These are phyloP conservation scores for Rhopalosiphum padi DNA, from an alignment of 1,140 invertebrate genomes.

Conservation along the genomic window DNA sequence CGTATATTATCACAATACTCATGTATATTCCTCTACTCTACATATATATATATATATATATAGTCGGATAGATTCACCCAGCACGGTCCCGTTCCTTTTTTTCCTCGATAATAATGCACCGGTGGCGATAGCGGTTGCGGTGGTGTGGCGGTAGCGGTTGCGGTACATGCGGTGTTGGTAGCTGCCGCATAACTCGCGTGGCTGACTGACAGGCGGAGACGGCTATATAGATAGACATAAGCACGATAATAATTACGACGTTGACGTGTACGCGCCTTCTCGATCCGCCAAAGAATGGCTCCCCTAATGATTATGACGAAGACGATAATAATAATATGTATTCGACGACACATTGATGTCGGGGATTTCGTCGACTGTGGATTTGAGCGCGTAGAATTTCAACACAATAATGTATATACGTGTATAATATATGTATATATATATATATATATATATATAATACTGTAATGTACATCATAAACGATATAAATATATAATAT, in stretches of 20 bases:
- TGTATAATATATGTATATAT: too few species aligned
- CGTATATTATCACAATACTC: too few species aligned
- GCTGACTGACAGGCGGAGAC: conserved; percentile 26
- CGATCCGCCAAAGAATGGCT: not conserved
- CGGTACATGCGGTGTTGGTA: not conserved
- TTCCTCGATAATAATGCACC: too few species aligned
- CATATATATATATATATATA: too few species aligned
- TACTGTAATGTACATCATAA: not conserved
- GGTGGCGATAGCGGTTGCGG: not conserved
- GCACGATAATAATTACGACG: conserved; percentile 14
- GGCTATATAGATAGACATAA: not conserved
- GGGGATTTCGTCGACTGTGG: not conserved
- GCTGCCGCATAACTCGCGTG: not conserved
- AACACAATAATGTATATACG: not conserved
- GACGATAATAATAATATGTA: not conserved
- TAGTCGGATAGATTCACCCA: too few species aligned
- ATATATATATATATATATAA: too few species aligned
- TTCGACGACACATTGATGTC: conserved; percentile 28
- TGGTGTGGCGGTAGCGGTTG: not conserved
- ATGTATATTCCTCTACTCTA: too few species aligned
- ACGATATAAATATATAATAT: not conserved
- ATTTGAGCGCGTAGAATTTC: not conserved
- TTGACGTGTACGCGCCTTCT: not conserved
- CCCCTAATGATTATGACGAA: conserved; percentile 23
- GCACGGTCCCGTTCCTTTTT: too few species aligned